Evolutionary conservation across 2,888 invertebrate genomes (phyloP), one percentile per base, ranked within the genome.

Genomic region (Meteorus colon): DNA sequence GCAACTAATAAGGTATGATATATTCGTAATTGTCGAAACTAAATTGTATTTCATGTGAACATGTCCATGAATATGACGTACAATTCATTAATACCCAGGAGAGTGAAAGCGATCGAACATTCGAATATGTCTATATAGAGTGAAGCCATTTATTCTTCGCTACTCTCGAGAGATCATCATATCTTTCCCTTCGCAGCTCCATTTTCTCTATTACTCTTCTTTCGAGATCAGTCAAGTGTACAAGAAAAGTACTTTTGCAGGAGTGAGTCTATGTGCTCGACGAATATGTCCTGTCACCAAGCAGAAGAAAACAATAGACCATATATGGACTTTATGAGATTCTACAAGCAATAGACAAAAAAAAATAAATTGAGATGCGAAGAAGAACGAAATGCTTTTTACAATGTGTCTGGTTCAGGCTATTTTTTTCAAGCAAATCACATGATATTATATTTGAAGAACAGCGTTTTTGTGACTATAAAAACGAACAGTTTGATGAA

Each of bases 241-340:
- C 77, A 79, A 77, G 73, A 77, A 59, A 68, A 70, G 51, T 45
- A 60, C 45, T 59, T 66, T 27, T 67, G 73, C 74, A 74, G 74
- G 77, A 78, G 69, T 74, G 74, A 76, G 76, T 79, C 75, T 76
- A 77, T 70, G 71, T 73, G 71, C 74, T 74, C 76, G 75, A 74
- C 79, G 79, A 82, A 83, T 82, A 80, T 78, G 78, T 76, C 80
- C 81, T 80, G 81, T 82, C 81, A 80, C 77, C 83, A 82, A 84
- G 82, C 83, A 80, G 80, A 73, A 78, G 83, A 85, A 86, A 85
- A 86, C 85, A 86, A 86, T 84, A 80, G 80, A 80, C 81, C 81
- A 80, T 82, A 79, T 79, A 79, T 78, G 24, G 24, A 59, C 41
- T 62, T 4, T 48, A n/a, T 4, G 16, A 48, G 24, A 55, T 8